Evolutionary conservation across 2,797 vertebrate genomes (phyloP).

Genomic region (Xenentodon cancila): DNA sequence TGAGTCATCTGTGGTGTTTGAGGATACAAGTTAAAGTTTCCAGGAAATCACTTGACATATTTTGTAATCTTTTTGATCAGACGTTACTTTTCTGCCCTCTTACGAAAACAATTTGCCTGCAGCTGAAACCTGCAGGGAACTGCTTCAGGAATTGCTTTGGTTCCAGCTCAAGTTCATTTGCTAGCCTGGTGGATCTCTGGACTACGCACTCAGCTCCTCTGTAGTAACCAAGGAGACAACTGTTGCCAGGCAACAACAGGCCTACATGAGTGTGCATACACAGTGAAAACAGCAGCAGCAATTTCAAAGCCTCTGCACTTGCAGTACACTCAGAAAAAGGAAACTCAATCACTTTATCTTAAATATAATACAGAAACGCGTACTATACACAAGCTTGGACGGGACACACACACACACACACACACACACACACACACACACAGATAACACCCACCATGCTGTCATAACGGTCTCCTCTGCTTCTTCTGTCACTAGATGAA

Average conservation of each 20-base stretch:
- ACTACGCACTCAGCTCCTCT: constrained; percentile 77
- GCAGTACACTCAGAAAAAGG: constrained; percentile 63
- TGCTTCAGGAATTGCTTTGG: constrained; percentile 55
- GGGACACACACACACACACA: no score
- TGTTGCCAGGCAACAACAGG: constrained; percentile 85
- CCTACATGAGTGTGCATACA: constrained; percentile 71
- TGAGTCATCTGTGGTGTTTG: background rate
- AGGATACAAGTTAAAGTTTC: background rate
- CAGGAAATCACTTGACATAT: no score
- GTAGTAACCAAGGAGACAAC: constrained; percentile 84
- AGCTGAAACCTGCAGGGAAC: constrained; percentile 41
- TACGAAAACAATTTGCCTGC: constrained; percentile 12
- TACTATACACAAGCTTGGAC: no score
- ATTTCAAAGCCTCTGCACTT: constrained; percentile 60
- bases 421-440: no score
- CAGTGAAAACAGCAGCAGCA: constrained; percentile 59
- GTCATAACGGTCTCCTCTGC: constrained; percentile 93
- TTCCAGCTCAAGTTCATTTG: constrained; percentile 74
- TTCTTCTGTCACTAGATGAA: constrained; percentile 87
- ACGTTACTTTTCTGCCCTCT: constrained; percentile 9
- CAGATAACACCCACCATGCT: constrained; percentile 87
- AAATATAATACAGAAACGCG: no score
- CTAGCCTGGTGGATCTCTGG: constrained; percentile 74
- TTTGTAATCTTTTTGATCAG: background rate
- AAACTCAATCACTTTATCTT: constrained; percentile 34